Percentiles rank a stretch among this genome's conserved stretches.
Conservation (phyloP, 2,113 vertebrate species). For the Seriola dumerili region DNA sequence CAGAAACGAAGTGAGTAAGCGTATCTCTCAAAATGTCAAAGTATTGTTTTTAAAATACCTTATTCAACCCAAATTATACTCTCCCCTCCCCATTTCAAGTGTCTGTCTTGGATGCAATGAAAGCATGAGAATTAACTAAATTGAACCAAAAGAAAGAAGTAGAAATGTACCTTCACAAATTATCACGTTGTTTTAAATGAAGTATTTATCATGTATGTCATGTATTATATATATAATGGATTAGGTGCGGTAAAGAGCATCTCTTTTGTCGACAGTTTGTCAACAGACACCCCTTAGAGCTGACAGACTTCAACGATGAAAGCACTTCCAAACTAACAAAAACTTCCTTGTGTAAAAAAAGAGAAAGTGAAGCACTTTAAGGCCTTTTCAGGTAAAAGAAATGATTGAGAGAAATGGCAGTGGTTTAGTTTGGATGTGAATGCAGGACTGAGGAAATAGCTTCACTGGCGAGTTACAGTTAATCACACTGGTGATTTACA, state of each 20-base stretch:
- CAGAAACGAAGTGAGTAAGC: background rate
- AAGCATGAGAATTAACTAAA: constrained; percentile 73
- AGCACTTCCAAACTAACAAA: constrained; percentile 62
- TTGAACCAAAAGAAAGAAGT: constrained; percentile 70
- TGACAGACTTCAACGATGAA: constrained; percentile 34
- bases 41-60: constrained; percentile 38
- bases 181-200: constrained; percentile 54
- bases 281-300: constrained; percentile 27
- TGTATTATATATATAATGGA: constrained; percentile 46
- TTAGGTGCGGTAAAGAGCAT: constrained; percentile 45
- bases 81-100: constrained; percentile 38
- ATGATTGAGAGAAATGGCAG: constrained; percentile 27
- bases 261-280: constrained; percentile 36
- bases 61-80: constrained; percentile 33
- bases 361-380: constrained; percentile 77
- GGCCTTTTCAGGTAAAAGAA: constrained; percentile 57
- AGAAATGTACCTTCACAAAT: constrained; percentile 64
- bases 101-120: constrained; percentile 60
- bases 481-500: constrained; percentile 4
- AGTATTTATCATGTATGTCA: constrained; percentile 68
- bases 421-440: constrained; percentile 38
- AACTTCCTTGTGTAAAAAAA: constrained; percentile 46
- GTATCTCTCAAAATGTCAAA: constrained; percentile 36
- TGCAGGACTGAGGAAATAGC: constrained; percentile 18
- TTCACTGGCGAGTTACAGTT: constrained; percentile 17